These are phyloP conservation scores for Noctua pronuba DNA, from an alignment of 2,888 invertebrate species.

Conservation along the genomic window DNA sequence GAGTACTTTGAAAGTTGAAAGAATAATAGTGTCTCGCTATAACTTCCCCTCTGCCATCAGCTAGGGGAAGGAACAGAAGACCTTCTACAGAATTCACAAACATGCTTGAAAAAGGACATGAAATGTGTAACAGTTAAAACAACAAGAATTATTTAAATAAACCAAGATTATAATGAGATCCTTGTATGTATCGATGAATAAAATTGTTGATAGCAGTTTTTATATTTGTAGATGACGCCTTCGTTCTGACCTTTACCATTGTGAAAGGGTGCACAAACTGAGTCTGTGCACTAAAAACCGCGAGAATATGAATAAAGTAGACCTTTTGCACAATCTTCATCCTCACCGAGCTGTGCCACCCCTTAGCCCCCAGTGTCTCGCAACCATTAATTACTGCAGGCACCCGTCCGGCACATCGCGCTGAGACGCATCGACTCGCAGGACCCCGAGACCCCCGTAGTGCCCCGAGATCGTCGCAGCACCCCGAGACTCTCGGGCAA, in stretches of 20 bases:
- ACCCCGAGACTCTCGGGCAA: not conserved
- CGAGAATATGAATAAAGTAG: not conserved
- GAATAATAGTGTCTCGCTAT: constrained; percentile 52
- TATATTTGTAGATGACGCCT: not conserved
- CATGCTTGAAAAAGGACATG: not conserved
- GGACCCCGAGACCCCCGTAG: not conserved
- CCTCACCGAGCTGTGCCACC: not conserved
- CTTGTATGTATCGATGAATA: too few relatives aligned
- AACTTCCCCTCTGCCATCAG: not conserved
- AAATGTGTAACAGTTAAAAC: not conserved
- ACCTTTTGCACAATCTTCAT: constrained; percentile 27
- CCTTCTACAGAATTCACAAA: not conserved
- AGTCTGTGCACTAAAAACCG: not conserved
- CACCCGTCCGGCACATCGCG: constrained; percentile 14
- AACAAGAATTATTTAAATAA: not conserved
- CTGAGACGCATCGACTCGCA: constrained; percentile 15
- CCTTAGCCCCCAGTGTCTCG: not conserved
- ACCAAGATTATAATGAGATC: not conserved
- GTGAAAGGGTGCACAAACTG: not conserved
- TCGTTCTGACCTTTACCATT: not conserved
- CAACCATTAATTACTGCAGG: constrained; percentile 41
- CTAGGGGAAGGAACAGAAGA: constrained; percentile 16
- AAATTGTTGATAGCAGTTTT: not conserved
- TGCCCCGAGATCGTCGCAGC: not conserved
- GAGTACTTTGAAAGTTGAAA: constrained; percentile 51